Percentiles rank a stretch among this genome's conserved stretches.
phyloP scores from a whole-genome alignment of 1,140 invertebrate genomes.

The Gonatopus flavifemur region DNA sequence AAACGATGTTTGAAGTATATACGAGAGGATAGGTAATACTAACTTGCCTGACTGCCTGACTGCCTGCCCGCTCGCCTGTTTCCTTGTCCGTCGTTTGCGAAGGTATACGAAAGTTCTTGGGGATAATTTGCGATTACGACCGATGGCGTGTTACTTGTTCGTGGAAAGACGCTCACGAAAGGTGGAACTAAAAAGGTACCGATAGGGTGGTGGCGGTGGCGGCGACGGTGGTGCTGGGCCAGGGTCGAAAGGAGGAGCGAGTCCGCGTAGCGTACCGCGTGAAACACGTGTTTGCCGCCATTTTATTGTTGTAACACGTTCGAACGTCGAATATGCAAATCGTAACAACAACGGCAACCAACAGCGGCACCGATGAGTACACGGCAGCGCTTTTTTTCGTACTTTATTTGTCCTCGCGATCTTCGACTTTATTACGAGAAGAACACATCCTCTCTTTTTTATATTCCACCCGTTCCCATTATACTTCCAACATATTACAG shows the following conservation, averaged over 20 bases:
- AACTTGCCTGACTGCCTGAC: no score
- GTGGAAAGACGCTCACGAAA: constrained; percentile 23
- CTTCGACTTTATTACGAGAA: no score
- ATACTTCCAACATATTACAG: no score
- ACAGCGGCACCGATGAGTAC: constrained; percentile 1
- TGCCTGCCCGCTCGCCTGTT: no score
- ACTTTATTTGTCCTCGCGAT: constrained; percentile 10
- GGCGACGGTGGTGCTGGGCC: no score
- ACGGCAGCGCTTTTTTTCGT: constrained; percentile 16
- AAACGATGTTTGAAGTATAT: no score
- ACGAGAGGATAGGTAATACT: no score
- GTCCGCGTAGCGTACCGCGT: constrained; percentile 37
- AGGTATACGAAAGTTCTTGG: no score
- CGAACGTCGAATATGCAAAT: constrained; percentile 43
- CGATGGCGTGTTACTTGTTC: constrained; percentile 16
- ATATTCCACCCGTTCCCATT: no score
- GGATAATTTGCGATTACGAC: constrained; percentile 38
- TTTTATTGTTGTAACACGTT: constrained; percentile 49
- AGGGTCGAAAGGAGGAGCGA: constrained; percentile 22
- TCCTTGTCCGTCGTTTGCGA: no score
- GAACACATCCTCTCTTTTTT: no score
- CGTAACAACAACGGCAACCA: constrained; percentile 2
- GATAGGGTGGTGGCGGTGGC: no score
- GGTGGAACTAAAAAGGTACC: constrained; percentile 16
- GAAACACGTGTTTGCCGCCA: constrained; percentile 48